Evolutionary conservation across 2,888 invertebrate genomes (phyloP).

Genomic region (Ochropleura leucogaster): DNA sequence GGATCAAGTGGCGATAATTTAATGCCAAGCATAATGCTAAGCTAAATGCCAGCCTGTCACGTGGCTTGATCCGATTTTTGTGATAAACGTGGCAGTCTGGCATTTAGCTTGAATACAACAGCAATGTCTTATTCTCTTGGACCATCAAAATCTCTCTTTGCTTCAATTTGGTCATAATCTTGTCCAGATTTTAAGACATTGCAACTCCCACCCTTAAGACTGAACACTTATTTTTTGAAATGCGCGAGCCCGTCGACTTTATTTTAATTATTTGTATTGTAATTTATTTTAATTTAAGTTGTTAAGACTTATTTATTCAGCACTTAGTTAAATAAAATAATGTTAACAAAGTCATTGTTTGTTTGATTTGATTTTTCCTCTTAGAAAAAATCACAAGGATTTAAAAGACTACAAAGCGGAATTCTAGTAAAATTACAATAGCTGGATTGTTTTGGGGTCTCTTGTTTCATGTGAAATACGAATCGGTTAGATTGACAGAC

Average conservation of each 20-base stretch:
- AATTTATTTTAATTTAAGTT: constrained; percentile 86
- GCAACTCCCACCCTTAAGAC: constrained; percentile 79
- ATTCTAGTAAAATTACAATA: background rate
- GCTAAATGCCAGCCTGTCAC: constrained; percentile 90
- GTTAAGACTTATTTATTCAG: constrained; percentile 88
- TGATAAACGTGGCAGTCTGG: constrained; percentile 84
- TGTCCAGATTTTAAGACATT: constrained; percentile 81
- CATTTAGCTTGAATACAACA: constrained; percentile 84
- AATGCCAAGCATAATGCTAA: constrained; percentile 70
- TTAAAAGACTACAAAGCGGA: background rate
- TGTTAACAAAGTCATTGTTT: constrained; percentile 63
- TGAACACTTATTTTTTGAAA: constrained; percentile 78
- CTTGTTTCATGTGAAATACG: background rate
- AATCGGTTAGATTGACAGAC: background rate
- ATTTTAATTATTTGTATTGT: constrained; percentile 74
- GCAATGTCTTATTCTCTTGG: constrained; percentile 84
- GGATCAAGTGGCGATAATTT: constrained; percentile 85
- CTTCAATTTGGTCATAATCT: constrained; percentile 60
- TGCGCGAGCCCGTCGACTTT: constrained; percentile 90
- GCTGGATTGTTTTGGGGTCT: background rate
- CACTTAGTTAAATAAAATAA: constrained; percentile 82
- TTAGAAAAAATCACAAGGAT: background rate
- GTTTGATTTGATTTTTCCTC: constrained; percentile 58
- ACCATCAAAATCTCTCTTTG: constrained; percentile 67
- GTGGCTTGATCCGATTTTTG: constrained; percentile 82